phyloP scores from a whole-genome alignment of 2,888 invertebrate genomes.

The Drosophila putrida region DNA sequence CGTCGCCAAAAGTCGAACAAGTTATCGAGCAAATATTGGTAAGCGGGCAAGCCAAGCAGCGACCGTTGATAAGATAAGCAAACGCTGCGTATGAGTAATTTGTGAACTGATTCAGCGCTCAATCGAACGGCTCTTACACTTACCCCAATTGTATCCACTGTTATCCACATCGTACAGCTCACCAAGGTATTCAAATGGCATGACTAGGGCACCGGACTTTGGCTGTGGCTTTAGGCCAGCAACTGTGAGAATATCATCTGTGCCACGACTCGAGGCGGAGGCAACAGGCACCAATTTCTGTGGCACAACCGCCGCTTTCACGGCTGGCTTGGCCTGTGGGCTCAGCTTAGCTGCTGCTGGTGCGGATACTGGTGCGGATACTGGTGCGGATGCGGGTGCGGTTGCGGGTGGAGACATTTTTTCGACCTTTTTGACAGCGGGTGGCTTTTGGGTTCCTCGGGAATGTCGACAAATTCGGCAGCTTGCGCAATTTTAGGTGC shows the following conservation, averaged over 20 bases:
- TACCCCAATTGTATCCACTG: conserved; percentile 83
- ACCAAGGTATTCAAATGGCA: conserved; percentile 78
- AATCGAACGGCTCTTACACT: conserved; percentile 50
- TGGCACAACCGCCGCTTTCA: background rate
- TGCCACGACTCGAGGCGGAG: conserved; percentile 63
- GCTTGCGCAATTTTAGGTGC: conserved; percentile 41
- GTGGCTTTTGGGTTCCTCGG: conserved; percentile 39
- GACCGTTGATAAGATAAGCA: conserved; percentile 64
- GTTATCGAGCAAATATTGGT: conserved; percentile 78
- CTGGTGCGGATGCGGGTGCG: conserved; percentile 13
- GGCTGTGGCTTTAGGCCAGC: conserved; percentile 68
- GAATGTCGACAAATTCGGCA: conserved; percentile 67
- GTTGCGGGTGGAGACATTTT: conserved; percentile 20
- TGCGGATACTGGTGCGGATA: conserved; percentile 7
- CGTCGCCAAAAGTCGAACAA: conserved; percentile 59
- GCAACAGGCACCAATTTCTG: conserved; percentile 48
- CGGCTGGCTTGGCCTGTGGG: conserved; percentile 12
- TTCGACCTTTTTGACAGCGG: conserved; percentile 32
- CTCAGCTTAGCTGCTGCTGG: conserved; percentile 4
- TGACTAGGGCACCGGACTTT: conserved; percentile 75
- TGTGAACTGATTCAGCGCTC: conserved; percentile 59
- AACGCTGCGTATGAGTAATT: conserved; percentile 72
- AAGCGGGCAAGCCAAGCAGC: conserved; percentile 50
- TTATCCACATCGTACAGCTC: conserved; percentile 78
- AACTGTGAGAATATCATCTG: conserved; percentile 71